Evolutionary conservation across 2,113 vertebrate genomes (phyloP), one percentile per base, ranked within the genome.

Genomic region (Megaceryle maxima): DNA sequence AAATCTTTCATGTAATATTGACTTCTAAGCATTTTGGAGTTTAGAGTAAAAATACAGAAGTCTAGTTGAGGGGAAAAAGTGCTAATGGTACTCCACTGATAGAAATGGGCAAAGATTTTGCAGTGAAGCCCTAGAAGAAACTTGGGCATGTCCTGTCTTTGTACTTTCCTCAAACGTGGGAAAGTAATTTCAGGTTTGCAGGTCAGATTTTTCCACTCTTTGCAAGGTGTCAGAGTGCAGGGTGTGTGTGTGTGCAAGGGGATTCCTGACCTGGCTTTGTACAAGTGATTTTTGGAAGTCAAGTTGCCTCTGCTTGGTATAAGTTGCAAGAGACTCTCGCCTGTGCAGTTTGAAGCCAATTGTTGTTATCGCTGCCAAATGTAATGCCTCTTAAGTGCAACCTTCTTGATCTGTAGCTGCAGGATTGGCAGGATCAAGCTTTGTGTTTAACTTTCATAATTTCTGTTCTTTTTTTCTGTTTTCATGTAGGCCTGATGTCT

Each of bases 371-470:
- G 2, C 51, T 60, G 64, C 37, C 26, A 51, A 22, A 4, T 9
- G 33, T 4, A 2, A 35, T 9, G 6, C 12, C 21, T 51, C 37
- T 62, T 50, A 15, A 35, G 10, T 33, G 48, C 31, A 50, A 2
- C 12, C 33, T 11, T 26, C 25, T 1, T 29, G 66, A 1, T 31
- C 20, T 4, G 0, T 50, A 70, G 46, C 25, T 19, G 3, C 10
- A 8, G 63, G 44, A 11, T 0, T 29, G 31, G 16, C 33, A 51
- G 48, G 26, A 16, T 46, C 37, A 16, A 64, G 31, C 41, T 44
- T 21, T 2, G 4, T 14, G 10, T 16, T 88, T 12, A 10, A 20
- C 60, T 63, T 25, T 8, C 11, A 3, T 1, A 1, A 2, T 9
- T 66, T 79, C 57, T 33, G 59, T 37, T 28, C 26, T 6, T 15